These are phyloP conservation scores for Sicus ferrugineus DNA, from an alignment of 2,888 invertebrate species.

Conservation along the genomic window DNA sequence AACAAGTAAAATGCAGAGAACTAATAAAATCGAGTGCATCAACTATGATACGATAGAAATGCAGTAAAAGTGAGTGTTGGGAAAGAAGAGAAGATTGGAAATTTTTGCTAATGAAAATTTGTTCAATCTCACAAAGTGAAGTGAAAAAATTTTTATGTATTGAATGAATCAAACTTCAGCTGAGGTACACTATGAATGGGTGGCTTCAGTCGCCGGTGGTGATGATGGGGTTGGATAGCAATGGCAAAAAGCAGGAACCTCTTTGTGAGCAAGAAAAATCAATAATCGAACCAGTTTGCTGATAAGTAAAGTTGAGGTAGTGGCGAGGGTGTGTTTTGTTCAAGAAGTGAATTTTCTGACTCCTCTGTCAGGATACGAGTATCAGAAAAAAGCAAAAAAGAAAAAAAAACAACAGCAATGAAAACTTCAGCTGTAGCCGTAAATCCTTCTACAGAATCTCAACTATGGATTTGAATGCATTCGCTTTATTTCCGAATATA, in stretches of 20 bases:
- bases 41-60: slow-evolving; percentile 1
- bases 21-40: background rate
- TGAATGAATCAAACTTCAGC: slow-evolving; percentile 1
- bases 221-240: background rate
- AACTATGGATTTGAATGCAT: slow-evolving; percentile 7
- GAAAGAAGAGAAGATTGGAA: slow-evolving; percentile 1
- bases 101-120: slow-evolving; percentile 20
- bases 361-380: slow-evolving; percentile 34
- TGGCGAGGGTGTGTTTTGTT: background rate
- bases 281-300: no score
- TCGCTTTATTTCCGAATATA: background rate
- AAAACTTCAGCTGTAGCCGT: slow-evolving; percentile 12
- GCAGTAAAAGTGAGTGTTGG: slow-evolving; percentile 31
- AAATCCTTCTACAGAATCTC: background rate
- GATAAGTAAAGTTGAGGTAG: background rate
- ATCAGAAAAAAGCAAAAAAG: slow-evolving; percentile 6
- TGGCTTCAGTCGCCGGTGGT: background rate
- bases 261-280: no score
- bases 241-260: background rate
- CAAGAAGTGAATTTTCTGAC: background rate
- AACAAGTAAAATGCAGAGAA: slow-evolving; percentile 25
- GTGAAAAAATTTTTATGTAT: slow-evolving; percentile 26
- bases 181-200: background rate
- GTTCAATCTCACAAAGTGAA: slow-evolving; percentile 4
- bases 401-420: slow-evolving; percentile 7